Evolutionary conservation across 1,140 invertebrate genomes (phyloP), one percentile per base, ranked within the genome.

Genomic region (Musca vetustissima): DNA sequence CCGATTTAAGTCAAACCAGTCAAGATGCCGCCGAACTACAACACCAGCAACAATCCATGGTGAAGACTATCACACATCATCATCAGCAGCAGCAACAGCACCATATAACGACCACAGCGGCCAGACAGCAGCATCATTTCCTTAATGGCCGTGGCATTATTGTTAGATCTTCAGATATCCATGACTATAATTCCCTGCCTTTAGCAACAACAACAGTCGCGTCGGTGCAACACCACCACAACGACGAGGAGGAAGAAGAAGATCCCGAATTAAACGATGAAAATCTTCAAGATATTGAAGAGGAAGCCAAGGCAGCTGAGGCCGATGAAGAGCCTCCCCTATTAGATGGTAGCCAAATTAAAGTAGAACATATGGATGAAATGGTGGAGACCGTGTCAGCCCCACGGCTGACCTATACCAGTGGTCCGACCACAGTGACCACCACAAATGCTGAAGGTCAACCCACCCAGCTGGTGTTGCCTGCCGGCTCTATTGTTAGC

Each of bases 211-310:
- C 28, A 9, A 32, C 28, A 2, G 17, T 48, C 11, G 17, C 21
- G 4, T n/a, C 22, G 13, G 49, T 21, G 28, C 47, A n/a, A n/a
- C n/a, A n/a, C n/a, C n/a, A n/a, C n/a, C n/a, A n/a, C n/a, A n/a
- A 66, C 28, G n/a, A 21, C n/a, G 25, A 17, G 15, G 73, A 74
- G 32, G 74, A 77, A 49, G 76, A 79, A n/a, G 78, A 80, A 28
- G 78, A 80, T 75, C 78, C 78, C 0, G 78, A 80, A 66, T 57
- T 80, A 7, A 80, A 80, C 61, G 78, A 80, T 74, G 78, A 80
- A 65, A 80, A 80, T 59, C 64, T 80, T 17, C 78, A 80, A 74
- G 78, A 80, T 59, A 80, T 80, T 14, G 78, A 78, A 67, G 78
- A 80, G 67, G 78, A 80, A 70, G 78, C 75, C 19, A 78, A 80